Percentiles rank a stretch among this genome's conserved stretches.
phyloP scores from a whole-genome alignment of 2,888 invertebrate genomes.

The Osmoderma eremita region DNA sequence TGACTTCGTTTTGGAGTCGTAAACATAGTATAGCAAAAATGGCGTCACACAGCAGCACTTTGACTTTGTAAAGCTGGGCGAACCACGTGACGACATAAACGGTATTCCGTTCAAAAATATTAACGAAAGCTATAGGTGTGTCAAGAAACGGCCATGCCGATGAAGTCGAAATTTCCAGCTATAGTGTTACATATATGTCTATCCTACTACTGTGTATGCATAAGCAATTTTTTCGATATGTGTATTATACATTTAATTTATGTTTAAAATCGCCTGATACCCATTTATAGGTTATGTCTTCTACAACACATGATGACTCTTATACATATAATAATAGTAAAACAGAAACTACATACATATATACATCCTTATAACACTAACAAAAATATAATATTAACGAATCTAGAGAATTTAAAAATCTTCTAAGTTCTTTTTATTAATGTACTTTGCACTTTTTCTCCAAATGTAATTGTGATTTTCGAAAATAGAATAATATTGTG shows the following conservation, averaged over 20 bases:
- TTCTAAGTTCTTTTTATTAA: background rate
- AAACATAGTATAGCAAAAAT: too few relatives aligned
- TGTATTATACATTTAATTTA: background rate
- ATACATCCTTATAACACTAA: background rate
- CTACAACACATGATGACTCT: conserved; percentile 1
- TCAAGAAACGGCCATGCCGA: background rate
- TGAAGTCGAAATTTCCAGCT: background rate
- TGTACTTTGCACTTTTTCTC: background rate
- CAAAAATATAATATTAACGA: background rate
- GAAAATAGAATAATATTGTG: background rate
- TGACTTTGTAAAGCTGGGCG: too few relatives aligned
- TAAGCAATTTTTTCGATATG: background rate
- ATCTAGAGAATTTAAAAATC: background rate
- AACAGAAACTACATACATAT: conserved; percentile 12
- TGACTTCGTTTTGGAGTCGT: too few relatives aligned
- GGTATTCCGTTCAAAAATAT: too few relatives aligned
- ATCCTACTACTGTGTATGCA: background rate
- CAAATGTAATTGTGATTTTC: background rate
- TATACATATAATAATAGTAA: background rate
- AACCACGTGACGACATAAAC: too few relatives aligned
- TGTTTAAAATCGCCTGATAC: background rate
- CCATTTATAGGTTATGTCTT: background rate
- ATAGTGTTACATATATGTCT: background rate
- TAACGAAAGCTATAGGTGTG: too few relatives aligned
- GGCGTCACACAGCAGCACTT: too few relatives aligned